Conservation (phyloP, 2,113 vertebrate genomes). For the Anolis sagrei region DNA sequence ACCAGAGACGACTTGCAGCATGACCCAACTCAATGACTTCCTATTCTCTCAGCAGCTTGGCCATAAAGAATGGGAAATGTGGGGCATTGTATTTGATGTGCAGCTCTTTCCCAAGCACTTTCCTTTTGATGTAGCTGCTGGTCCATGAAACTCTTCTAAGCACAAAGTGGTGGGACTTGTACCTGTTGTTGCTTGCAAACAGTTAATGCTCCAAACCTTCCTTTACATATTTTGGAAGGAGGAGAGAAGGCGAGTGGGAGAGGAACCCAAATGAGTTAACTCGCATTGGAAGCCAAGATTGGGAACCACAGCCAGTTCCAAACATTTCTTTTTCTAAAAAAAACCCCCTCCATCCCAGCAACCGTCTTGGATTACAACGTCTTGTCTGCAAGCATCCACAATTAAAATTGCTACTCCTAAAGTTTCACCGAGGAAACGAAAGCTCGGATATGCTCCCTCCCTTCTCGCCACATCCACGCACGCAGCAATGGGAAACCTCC, state of each 20-base stretch:
- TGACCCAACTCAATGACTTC: too few species aligned
- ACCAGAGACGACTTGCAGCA: too few species aligned
- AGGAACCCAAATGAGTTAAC: constrained; percentile 24
- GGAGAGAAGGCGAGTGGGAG: background rate
- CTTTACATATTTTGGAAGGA: background rate
- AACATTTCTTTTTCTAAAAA: constrained; percentile 13
- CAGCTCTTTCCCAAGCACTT: too few species aligned
- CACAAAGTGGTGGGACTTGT: too few species aligned
- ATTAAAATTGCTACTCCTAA: constrained; percentile 76
- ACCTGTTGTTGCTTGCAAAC: constrained; percentile 3
- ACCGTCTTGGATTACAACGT: constrained; percentile 70
- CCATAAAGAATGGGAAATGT: too few species aligned
- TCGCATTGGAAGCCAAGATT: constrained; percentile 43
- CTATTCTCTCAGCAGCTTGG: too few species aligned
- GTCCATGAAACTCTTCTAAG: too few species aligned
- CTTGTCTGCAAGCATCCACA: constrained; percentile 74
- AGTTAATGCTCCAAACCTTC: constrained; percentile 12
- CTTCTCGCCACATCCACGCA: background rate
- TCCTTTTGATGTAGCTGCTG: too few species aligned
- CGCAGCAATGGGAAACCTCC: constrained; percentile 65
- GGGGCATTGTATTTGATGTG: too few species aligned
- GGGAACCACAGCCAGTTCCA: constrained; percentile 65
- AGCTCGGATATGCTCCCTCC: constrained; percentile 58
- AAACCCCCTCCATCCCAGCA: background rate
- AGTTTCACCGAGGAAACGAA: constrained; percentile 73